Conservation (phyloP, 53 echinoderm and acorn worm genomes). For the Paelopatides confundens region DNA sequence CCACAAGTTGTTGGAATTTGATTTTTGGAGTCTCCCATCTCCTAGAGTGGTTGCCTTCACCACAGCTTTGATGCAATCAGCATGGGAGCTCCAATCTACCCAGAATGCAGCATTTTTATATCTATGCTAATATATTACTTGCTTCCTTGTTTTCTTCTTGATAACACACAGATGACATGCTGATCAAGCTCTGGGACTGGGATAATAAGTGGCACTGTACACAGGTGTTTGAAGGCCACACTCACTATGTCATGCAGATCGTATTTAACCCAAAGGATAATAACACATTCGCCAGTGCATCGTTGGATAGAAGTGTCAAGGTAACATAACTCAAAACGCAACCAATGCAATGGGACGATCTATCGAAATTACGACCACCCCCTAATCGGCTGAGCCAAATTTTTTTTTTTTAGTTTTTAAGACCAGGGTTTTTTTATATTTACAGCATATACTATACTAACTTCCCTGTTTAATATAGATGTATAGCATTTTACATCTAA, state of each 20-base stretch:
- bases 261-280: slow-evolving; percentile 98
- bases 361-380: neutral
- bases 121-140: neutral
- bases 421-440: no score
- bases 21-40: no score
- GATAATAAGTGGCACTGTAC: slow-evolving; percentile 92
- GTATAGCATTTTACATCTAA: no score
- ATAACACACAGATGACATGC: slow-evolving; percentile 92
- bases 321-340: slow-evolving; percentile 43
- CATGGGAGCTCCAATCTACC: no score
- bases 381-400: no score
- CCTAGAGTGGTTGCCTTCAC: no score
- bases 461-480: no score
- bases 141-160: neutral
- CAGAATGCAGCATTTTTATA: neutral
- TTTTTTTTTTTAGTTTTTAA: no score
- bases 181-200: slow-evolving; percentile 99
- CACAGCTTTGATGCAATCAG: no score
- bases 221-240: slow-evolving; percentile 95
- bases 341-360: neutral
- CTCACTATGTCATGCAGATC: slow-evolving; percentile 99
- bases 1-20: no score
- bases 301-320: slow-evolving; percentile 97
- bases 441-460: no score
- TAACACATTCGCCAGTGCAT: slow-evolving; percentile 99